Percentiles rank a stretch among this genome's conserved stretches.
Conservation (phyloP, 1,140 invertebrate genomes). For the Lasioglossum baleicum region DNA sequence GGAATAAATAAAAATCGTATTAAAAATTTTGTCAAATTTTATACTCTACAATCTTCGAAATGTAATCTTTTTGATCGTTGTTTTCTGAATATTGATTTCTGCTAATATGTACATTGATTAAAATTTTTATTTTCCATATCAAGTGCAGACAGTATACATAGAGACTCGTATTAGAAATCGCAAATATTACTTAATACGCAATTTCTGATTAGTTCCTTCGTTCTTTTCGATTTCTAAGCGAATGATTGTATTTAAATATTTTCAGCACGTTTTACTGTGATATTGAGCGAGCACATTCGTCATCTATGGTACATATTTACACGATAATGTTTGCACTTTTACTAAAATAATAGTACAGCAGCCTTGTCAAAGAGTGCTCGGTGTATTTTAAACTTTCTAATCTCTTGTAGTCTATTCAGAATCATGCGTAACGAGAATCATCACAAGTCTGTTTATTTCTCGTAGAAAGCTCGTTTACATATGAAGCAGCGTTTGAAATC, state of each 20-base stretch:
- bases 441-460: background rate
- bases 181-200: background rate
- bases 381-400: background rate
- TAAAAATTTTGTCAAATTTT: too few relatives aligned
- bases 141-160: too few relatives aligned
- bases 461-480: background rate
- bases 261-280: background rate
- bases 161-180: too few relatives aligned
- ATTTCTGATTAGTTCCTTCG: background rate
- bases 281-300: background rate
- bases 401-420: background rate
- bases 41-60: too few relatives aligned
- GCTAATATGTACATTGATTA: too few relatives aligned
- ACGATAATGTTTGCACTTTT: slow-evolving; percentile 5
- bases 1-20: too few relatives aligned
- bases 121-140: too few relatives aligned
- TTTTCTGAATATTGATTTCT: too few relatives aligned
- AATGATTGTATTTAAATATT: background rate
- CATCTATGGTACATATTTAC: background rate
- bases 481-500: background rate
- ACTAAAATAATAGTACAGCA: slow-evolving; percentile 8
- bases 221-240: background rate
- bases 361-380: slow-evolving; percentile 2
- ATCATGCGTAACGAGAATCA: background rate
- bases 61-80: too few relatives aligned